Conservation (phyloP, 2,797 vertebrate species). For the Macroramphosus scolopax region DNA sequence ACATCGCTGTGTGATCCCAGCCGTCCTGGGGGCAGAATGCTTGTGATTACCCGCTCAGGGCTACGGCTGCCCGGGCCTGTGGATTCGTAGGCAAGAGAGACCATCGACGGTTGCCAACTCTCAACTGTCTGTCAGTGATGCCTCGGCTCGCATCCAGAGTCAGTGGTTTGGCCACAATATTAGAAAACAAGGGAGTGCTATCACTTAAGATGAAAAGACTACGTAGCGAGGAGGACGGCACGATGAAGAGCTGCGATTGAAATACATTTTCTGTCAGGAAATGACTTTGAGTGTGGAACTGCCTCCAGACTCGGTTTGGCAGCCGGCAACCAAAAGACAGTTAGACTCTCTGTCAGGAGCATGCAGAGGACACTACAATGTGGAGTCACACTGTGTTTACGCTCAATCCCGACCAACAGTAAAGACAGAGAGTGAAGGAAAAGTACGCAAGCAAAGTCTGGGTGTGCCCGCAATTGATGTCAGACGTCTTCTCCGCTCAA, state of each 20-base stretch:
- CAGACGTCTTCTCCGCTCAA: constrained; percentile 26
- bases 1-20: too few species aligned
- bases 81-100: too few species aligned
- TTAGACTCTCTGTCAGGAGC: constrained; percentile 22
- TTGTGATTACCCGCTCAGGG: too few species aligned
- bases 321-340: constrained; percentile 56
- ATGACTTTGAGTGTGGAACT: constrained; percentile 65
- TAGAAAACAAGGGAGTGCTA: too few species aligned
- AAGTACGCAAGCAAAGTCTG: constrained; percentile 27
- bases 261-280: constrained; percentile 73
- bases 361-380: constrained; percentile 12
- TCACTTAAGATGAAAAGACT: constrained; percentile 37
- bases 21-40: too few species aligned
- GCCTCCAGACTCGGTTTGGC: constrained; percentile 59
- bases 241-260: constrained; percentile 60
- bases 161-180: too few species aligned
- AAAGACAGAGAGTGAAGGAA: constrained; percentile 17
- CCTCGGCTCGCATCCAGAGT: too few species aligned
- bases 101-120: too few species aligned
- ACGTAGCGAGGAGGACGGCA: constrained; percentile 28
- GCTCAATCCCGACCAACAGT: constrained; percentile 42
- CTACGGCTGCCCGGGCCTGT: too few species aligned
- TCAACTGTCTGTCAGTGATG: too few species aligned
- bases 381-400: constrained; percentile 58
- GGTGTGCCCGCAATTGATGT: constrained; percentile 38